Evolutionary conservation across 2,797 vertebrate genomes (phyloP).

Genomic region (Myripristis jacobus): DNA sequence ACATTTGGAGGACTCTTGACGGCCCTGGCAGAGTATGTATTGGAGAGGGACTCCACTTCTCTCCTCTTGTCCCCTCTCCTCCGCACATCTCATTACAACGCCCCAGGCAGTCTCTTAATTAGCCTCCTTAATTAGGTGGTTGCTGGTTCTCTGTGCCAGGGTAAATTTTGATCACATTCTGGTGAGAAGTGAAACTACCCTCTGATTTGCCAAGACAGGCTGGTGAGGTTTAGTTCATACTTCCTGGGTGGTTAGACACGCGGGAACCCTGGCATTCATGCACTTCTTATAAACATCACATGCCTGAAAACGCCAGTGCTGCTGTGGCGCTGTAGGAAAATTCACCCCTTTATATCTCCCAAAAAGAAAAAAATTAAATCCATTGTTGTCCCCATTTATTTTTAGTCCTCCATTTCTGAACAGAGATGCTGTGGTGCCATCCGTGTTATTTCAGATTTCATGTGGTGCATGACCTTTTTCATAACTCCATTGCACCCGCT

Average conservation of each 20-base stretch:
- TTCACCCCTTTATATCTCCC: neutral
- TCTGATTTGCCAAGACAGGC: conserved; percentile 45
- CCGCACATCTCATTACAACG: conserved; percentile 56
- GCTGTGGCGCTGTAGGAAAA: neutral
- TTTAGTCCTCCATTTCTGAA: neutral
- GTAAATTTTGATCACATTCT: conserved; percentile 73
- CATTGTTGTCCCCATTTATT: neutral
- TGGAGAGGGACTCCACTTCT: conserved; percentile 61
- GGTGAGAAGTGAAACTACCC: conserved; percentile 35
- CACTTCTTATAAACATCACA: neutral
- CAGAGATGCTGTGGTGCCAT: neutral
- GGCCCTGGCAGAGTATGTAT: conserved; percentile 39
- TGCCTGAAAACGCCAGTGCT: neutral
- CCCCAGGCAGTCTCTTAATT: conserved; percentile 77
- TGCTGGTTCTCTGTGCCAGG: conserved; percentile 62
- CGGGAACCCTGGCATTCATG: conserved; percentile 1
- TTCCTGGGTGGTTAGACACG: neutral
- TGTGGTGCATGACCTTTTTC: too few species aligned
- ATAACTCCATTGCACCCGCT: too few species aligned
- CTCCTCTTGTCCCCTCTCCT: conserved; percentile 60
- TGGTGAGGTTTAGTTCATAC: conserved; percentile 16
- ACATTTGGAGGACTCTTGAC: conserved; percentile 77
- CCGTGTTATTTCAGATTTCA: too few species aligned
- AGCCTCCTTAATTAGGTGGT: conserved; percentile 76
- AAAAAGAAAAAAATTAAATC: neutral